phyloP scores from a whole-genome alignment of 1,140 invertebrate species.

The Temnothorax nylanderi region DNA sequence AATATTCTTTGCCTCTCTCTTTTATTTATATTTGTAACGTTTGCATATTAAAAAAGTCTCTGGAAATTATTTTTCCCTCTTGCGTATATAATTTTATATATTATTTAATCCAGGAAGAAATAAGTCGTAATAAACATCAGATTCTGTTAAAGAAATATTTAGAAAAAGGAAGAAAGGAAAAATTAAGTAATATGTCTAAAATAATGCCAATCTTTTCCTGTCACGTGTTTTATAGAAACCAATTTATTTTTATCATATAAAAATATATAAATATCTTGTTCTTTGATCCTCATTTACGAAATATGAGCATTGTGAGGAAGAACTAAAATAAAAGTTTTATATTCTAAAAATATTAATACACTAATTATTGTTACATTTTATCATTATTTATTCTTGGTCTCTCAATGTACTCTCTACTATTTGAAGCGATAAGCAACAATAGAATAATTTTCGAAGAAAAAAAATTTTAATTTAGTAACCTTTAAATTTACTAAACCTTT shows the following conservation, averaged over 20 bases:
- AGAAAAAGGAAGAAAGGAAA: background rate
- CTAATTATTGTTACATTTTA: too few relatives aligned
- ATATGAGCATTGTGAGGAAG: background rate
- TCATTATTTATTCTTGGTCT: too few relatives aligned
- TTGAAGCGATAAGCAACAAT: background rate
- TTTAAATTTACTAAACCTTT: background rate
- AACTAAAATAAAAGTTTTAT: background rate
- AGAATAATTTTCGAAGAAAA: background rate
- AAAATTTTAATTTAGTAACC: background rate
- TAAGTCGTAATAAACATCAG: background rate
- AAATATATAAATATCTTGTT: background rate
- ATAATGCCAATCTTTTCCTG: background rate
- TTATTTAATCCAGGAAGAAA: background rate
- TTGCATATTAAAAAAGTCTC: background rate
- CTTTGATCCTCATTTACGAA: background rate
- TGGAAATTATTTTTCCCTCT: conserved; percentile 3
- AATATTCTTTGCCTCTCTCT: background rate
- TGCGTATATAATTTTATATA: background rate
- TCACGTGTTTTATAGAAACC: background rate
- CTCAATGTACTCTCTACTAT: too few relatives aligned
- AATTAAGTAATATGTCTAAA: background rate
- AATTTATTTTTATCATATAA: background rate
- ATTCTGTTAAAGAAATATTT: conserved; percentile 2
- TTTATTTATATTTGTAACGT: background rate
- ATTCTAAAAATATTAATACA: too few relatives aligned